Conservation (phyloP, 2,113 vertebrate genomes). For the Notothenia rossii region DNA sequence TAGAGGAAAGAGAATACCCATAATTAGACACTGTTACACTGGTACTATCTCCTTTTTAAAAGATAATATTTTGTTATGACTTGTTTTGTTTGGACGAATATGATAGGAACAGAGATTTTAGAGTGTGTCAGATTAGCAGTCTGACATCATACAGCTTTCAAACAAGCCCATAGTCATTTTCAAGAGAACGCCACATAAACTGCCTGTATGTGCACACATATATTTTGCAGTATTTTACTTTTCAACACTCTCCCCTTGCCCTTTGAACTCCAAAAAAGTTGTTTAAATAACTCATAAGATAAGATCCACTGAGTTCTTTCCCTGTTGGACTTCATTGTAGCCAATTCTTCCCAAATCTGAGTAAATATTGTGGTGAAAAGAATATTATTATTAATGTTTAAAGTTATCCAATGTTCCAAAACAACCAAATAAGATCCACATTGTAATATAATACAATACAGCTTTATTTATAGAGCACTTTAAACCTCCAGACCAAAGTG, state of each 20-base stretch:
- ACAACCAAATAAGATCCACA: neutral
- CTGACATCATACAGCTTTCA: neutral
- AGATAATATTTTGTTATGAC: too few relatives aligned
- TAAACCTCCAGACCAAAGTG: too few relatives aligned
- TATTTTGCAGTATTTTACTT: too few relatives aligned
- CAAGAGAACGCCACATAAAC: neutral
- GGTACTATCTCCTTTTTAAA: too few relatives aligned
- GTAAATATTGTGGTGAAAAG: neutral
- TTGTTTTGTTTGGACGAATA: too few relatives aligned
- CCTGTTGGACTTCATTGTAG: too few relatives aligned
- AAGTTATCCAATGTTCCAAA: neutral
- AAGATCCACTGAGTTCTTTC: neutral
- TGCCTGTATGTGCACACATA: too few relatives aligned
- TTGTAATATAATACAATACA: neutral
- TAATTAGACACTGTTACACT: too few relatives aligned
- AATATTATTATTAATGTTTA: neutral
- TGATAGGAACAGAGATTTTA: too few relatives aligned
- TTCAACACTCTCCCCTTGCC: too few relatives aligned
- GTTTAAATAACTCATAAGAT: neutral
- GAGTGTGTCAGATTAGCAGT: too few relatives aligned
- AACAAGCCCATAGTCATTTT: neutral
- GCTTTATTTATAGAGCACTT: neutral
- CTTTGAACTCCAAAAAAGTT: neutral
- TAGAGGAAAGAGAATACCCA: too few relatives aligned
- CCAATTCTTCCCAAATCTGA: neutral